Evolutionary conservation across 2,113 vertebrate genomes (phyloP), one percentile per base, ranked within the genome.

Genomic region (Thinocorus orbignyianus): DNA sequence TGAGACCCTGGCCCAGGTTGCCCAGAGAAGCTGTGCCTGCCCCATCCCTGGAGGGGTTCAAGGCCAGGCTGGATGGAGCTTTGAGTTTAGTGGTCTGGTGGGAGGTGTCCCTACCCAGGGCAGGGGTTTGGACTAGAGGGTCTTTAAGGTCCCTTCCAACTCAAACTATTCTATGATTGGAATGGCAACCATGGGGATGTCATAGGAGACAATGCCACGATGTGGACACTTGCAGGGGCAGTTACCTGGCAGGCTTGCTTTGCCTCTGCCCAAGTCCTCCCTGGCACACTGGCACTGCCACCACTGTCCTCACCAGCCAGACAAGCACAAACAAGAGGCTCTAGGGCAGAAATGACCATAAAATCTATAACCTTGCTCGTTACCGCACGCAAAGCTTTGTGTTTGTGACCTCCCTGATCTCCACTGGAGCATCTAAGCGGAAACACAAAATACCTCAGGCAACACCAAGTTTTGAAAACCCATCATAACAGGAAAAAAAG

Each of bases 331-430:
- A 82, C 33, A 39, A 55, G 51, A 66, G 11, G 52, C 31, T 74
- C 51, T 19, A 20, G 37, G 68, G 37, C 61, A 81, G 31, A 89
- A 89, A 66, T 5, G 1, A 81, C 42, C 42, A 51, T 18, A 23
- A 73, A 66, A 73, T 25, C 20, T 3, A 41, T 8, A 64, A n/a
- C 19, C 35, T 31, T 31, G 42, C 42, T 35, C 24, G 31, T 17
- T 23, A 22, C 16, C 1, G 2, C 2, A 16, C 0, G 0, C 69
- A 31, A 58, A 58, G 31, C 77, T 51, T 35, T 51, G 31, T 33
- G 44, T 48, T 8, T 18, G 6, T 12, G 25, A 26, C 20, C 17
- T 6, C 13, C 7, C 17, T 2, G 5, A 66, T 44, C 37, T 60
- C 70, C 37, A 7, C 37, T 52, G 78, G 52, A 60, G 37, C 51